Evolutionary conservation across 2,888 invertebrate genomes (phyloP).

Genomic region (Barypeithes pellucidus): DNA sequence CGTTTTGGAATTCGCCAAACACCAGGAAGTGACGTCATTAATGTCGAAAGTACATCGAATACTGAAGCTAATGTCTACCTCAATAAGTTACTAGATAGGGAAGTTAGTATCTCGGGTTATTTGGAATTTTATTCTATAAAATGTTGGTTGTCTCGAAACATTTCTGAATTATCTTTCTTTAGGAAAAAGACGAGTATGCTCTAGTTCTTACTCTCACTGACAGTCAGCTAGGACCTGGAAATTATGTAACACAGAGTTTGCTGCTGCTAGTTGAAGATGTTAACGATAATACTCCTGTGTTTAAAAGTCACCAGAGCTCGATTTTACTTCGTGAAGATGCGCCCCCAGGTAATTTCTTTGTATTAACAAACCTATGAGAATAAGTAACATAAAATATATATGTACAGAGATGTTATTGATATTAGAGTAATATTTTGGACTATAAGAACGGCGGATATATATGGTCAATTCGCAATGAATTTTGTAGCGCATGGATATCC

Average conservation of each 20-base stretch:
- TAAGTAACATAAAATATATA: too few species aligned
- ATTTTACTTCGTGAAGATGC: constrained; percentile 87
- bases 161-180: constrained; percentile 42
- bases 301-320: constrained; percentile 88
- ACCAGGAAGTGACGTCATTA: constrained; percentile 86
- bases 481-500: too few species aligned
- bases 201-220: constrained; percentile 92
- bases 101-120: constrained; percentile 75
- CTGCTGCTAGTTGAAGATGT: constrained; percentile 92
- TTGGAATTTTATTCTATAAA: background rate
- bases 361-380: too few species aligned
- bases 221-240: constrained; percentile 88
- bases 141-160: background rate
- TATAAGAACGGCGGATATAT: too few species aligned
- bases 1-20: constrained; percentile 88
- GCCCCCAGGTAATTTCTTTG: constrained; percentile 69
- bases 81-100: constrained; percentile 91
- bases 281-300: constrained; percentile 92
- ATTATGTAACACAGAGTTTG: constrained; percentile 92
- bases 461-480: too few species aligned
- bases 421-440: too few species aligned
- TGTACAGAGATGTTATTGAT: too few species aligned
- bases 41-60: constrained; percentile 85
- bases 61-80: constrained; percentile 92
- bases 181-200: constrained; percentile 91